Conservation (phyloP, 2,888 invertebrate species). For the Ditylenchus weischeri region DNA sequence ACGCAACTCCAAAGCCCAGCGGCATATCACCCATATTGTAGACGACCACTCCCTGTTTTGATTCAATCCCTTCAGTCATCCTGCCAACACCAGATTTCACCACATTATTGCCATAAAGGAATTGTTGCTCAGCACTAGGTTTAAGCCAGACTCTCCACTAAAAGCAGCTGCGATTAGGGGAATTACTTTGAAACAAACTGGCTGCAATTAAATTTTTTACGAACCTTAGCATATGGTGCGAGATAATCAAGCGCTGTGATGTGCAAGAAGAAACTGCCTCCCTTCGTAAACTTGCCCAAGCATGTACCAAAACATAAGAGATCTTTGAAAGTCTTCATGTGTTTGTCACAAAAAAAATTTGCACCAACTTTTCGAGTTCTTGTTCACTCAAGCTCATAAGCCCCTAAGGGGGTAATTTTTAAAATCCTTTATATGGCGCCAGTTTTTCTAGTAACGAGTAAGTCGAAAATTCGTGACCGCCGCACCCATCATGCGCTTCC, state of each 20-base stretch:
- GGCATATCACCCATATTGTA: constrained; percentile 91
- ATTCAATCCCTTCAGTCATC: constrained; percentile 83
- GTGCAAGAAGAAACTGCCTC: constrained; percentile 69
- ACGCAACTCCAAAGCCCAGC: constrained; percentile 85
- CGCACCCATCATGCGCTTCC: too few species aligned
- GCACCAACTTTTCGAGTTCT: constrained; percentile 59
- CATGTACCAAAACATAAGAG: constrained; percentile 80
- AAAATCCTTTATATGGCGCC: too few species aligned
- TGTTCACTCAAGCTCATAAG: too few species aligned
- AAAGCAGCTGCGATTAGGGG: constrained; percentile 17
- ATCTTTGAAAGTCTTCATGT: constrained; percentile 60
- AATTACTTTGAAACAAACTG: constrained; percentile 15
- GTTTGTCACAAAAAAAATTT: too few species aligned
- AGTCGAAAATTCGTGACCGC: too few species aligned
- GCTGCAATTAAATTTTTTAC: too few species aligned
- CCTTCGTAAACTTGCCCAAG: constrained; percentile 95
- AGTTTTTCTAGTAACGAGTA: too few species aligned
- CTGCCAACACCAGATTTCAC: constrained; percentile 91
- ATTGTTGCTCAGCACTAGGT: constrained; percentile 90
- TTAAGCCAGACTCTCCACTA: constrained; percentile 94
- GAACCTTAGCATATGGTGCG: constrained; percentile 90
- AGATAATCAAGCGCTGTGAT: constrained; percentile 90
- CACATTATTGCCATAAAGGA: constrained; percentile 92
- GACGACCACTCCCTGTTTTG: constrained; percentile 75
- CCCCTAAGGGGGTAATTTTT: too few species aligned